Evolutionary conservation across 2,113 vertebrate genomes (phyloP), one percentile per base, ranked within the genome.

Genomic region (Campylorhamphus procurvoides): DNA sequence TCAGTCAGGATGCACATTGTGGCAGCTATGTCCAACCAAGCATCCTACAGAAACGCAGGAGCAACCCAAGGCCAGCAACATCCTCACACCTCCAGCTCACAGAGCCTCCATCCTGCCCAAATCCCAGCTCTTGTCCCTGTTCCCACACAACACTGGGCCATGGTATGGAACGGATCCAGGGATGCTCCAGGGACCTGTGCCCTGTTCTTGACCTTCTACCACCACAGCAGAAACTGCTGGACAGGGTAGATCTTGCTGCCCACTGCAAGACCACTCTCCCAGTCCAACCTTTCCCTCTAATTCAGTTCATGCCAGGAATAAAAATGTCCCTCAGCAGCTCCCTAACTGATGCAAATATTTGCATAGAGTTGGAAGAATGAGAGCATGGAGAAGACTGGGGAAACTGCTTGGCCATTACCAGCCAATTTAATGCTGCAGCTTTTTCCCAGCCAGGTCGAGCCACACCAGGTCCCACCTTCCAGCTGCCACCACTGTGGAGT

Each of bases 1-100:
- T 69, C 2, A 0, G 12, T 23, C 76, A 72, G 37, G 74, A 47
- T 0, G 1, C 14, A 16, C 9, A 23, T 31, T 29, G 37, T 0
- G 4, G 24, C 39, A 39, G 50, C 56, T 46, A 14, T 0, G 5
- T 55, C 58, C 52, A 75, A 18, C 25, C 28, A 60, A 75, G n/a
- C 27, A 62, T 24, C 52, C 49, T 3, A 0, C 0, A 3, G 52
- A 39, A 93, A 78, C 0, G 1, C 29, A 59, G 66, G 10, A 81
- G n/a, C 4, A 58, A 15, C 55, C 13, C 0, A 68, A 75, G 24
- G 29, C 46, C 25, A 29, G 87, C 47, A 69, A 40, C 29, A 49
- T 27, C 14, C 55, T 40, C 8, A 37, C 66, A 19, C 9, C 37
- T 39, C 33, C 31, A 42, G 44, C 66, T 46, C 58, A 1, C 1